Evolutionary conservation across 2,888 invertebrate species (phyloP).

Genomic region (Noctua comes): DNA sequence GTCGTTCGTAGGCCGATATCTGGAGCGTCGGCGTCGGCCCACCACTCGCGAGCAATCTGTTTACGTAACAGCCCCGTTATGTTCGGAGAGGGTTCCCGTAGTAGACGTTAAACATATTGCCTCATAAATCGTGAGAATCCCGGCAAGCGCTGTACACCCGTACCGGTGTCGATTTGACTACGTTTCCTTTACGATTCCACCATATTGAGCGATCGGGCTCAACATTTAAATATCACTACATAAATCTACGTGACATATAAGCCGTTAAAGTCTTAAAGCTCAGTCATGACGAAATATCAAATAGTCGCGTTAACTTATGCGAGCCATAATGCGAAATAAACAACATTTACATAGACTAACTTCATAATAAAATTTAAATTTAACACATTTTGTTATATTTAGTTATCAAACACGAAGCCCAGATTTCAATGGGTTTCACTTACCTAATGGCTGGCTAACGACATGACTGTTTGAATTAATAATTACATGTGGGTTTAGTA

Average conservation of each 20-base stretch:
- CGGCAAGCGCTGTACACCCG: conserved; percentile 84
- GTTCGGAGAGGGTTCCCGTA: conserved; percentile 88
- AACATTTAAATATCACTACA: conserved; percentile 71
- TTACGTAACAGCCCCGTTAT: conserved; percentile 90
- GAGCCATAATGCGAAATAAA: conserved; percentile 43
- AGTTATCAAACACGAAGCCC: conserved; percentile 41
- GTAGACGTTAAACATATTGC: conserved; percentile 91
- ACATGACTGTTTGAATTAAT: conserved; percentile 50
- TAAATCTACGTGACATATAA: conserved; percentile 63
- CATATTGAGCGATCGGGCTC: conserved; percentile 81
- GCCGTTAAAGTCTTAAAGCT: conserved; percentile 47
- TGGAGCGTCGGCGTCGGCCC: conserved; percentile 80
- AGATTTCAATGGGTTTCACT: conserved; percentile 50
- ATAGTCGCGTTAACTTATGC: conserved; percentile 38
- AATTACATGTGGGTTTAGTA: conserved; percentile 31
- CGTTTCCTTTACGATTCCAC: conserved; percentile 87
- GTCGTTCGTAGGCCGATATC: conserved; percentile 85
- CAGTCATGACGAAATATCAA: conserved; percentile 53
- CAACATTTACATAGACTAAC: conserved; percentile 30
- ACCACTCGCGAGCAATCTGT: conserved; percentile 89
- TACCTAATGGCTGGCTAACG: conserved; percentile 49
- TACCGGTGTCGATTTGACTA: conserved; percentile 89
- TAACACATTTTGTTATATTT: conserved; percentile 30
- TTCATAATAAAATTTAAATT: conserved; percentile 36
- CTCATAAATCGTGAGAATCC: conserved; percentile 90